These are phyloP conservation scores for Sclerurus mexicanus DNA, from an alignment of 2,113 vertebrate genomes.

Conservation along the genomic window DNA sequence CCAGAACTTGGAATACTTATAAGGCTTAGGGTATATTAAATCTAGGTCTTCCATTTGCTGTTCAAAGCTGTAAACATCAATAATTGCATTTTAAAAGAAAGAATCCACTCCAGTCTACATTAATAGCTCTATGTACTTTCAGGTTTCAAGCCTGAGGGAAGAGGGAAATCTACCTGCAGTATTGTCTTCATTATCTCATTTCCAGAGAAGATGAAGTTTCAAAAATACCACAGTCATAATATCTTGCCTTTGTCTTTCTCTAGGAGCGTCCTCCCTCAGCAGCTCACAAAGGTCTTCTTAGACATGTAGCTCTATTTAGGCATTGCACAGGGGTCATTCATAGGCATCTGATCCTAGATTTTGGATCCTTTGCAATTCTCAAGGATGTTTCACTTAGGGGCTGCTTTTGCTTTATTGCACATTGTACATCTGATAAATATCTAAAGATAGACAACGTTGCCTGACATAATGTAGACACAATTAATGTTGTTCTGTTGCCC, in stretches of 20 bases:
- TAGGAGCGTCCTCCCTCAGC: not conserved
- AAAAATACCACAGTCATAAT: not conserved
- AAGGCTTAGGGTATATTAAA: not conserved
- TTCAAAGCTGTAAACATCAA: constrained; percentile 6
- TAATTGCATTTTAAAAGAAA: constrained; percentile 18
- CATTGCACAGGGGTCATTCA: not conserved
- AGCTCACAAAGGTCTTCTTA: not conserved
- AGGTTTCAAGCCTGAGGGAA: not conserved
- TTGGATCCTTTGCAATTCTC: not conserved
- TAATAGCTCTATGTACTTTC: not conserved
- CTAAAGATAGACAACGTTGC: not conserved
- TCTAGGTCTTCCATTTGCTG: not conserved
- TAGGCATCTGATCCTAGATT: not conserved
- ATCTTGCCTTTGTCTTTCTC: not conserved
- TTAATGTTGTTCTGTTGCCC: not conserved
- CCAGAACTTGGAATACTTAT: not conserved
- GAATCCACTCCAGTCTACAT: not conserved
- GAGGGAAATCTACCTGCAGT: not conserved
- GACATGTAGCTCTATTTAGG: not conserved
- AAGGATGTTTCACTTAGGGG: not conserved
- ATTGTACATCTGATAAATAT: not conserved
- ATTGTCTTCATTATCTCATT: not conserved
- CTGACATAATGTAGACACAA: not conserved
- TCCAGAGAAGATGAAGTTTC: constrained; percentile 1
- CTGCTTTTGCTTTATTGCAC: not conserved